These are phyloP conservation scores for Nephrotoma guestfalica DNA, from an alignment of 2,888 invertebrate genomes.

Conservation along the genomic window DNA sequence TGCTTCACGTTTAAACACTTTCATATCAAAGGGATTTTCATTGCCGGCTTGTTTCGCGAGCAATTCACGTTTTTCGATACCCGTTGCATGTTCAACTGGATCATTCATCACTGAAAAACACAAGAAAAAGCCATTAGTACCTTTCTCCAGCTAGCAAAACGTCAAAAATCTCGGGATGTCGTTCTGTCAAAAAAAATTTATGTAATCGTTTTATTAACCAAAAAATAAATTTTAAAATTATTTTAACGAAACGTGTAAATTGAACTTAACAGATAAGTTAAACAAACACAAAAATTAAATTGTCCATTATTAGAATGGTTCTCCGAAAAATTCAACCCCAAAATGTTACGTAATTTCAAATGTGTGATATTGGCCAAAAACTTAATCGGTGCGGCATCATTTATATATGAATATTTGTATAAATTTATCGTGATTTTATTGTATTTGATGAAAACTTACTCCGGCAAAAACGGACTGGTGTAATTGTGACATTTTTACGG, in stretches of 20 bases:
- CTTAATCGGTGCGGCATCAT: conserved; percentile 7
- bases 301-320: background rate
- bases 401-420: background rate
- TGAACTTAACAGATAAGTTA: background rate
- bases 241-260: background rate
- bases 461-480: conserved; percentile 48
- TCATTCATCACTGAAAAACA: conserved; percentile 57
- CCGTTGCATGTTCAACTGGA: conserved; percentile 85
- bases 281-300: background rate
- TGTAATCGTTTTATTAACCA: background rate
- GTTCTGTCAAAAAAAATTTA: background rate
- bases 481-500: conserved; percentile 46
- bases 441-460: conserved; percentile 37
- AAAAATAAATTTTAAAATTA: background rate
- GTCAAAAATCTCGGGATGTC: background rate
- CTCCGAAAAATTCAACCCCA: background rate
- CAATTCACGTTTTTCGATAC: conserved; percentile 80
- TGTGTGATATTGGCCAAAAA: background rate
- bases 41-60: conserved; percentile 76
- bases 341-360: background rate
- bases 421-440: background rate
- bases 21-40: conserved; percentile 75
- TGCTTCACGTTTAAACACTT: conserved; percentile 61
- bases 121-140: background rate
- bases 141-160: background rate